These are phyloP conservation scores for Psammodynastes pulverulentus DNA, from an alignment of 2,113 vertebrate genomes.

Conservation along the genomic window DNA sequence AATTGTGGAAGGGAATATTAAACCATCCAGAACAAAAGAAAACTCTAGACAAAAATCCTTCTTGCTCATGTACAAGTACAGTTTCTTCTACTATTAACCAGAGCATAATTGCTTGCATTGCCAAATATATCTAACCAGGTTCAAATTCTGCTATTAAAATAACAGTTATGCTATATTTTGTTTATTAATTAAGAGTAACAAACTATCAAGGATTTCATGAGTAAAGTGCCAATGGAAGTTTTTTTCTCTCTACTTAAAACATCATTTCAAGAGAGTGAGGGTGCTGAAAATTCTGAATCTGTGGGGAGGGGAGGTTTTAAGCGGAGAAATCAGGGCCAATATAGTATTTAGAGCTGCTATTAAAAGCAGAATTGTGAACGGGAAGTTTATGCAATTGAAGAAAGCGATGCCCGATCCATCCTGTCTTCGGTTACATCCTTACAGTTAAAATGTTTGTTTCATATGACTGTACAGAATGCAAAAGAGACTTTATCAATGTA, in stretches of 20 bases:
- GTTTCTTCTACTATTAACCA: neutral
- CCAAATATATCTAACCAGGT: neutral
- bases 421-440: neutral
- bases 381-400: neutral
- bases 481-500: neutral
- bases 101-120: neutral
- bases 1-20: neutral
- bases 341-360: neutral
- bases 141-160: neutral
- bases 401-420: neutral
- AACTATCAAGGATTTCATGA: no score
- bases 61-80: neutral
- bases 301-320: neutral
- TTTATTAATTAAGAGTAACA: neutral
- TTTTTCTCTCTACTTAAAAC: neutral
- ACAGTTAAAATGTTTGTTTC: neutral
- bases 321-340: neutral
- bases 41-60: neutral
- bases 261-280: no score
- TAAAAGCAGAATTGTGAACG: neutral
- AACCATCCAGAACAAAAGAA: neutral
- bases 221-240: neutral
- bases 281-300: no score
- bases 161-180: neutral
- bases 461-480: neutral